phyloP scores from a whole-genome alignment of 2,113 vertebrate species.

The Condylura cristata region DNA sequence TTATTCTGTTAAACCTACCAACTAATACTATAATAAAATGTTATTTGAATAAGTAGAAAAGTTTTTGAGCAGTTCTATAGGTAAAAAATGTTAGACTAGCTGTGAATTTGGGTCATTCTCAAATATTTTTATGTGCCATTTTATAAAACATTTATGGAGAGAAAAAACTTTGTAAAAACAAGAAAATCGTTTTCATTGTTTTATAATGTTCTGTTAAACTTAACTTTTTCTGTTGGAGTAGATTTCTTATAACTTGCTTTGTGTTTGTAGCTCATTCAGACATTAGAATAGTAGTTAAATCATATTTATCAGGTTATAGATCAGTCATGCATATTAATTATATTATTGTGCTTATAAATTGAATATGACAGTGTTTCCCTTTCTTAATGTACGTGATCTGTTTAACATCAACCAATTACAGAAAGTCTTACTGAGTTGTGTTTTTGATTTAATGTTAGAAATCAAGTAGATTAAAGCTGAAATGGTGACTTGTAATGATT shows the following conservation, averaged over 20 bases:
- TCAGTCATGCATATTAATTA: background rate
- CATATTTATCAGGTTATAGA: background rate
- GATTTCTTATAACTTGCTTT: background rate
- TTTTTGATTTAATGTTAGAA: background rate
- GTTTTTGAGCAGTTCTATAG: background rate
- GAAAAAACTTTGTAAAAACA: conserved; percentile 9
- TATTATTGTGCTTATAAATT: conserved; percentile 2
- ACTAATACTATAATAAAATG: background rate
- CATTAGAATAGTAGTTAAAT: background rate
- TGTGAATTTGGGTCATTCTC: background rate
- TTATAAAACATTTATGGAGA: background rate
- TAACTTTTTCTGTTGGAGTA: background rate
- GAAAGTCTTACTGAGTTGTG: background rate
- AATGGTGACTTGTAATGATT: background rate
- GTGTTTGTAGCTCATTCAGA: background rate
- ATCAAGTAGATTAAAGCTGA: background rate
- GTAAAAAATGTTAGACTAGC: background rate
- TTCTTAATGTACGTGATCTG: background rate
- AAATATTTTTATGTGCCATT: background rate
- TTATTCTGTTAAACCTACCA: conserved; percentile 30
- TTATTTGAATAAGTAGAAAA: conserved; percentile 14
- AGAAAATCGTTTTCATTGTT: background rate
- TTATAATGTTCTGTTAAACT: background rate
- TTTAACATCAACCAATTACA: background rate
- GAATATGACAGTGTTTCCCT: background rate